Evolutionary conservation across 2,113 vertebrate genomes (phyloP), one percentile per base, ranked within the genome.

Genomic region (Ancistrus triradiatus): DNA sequence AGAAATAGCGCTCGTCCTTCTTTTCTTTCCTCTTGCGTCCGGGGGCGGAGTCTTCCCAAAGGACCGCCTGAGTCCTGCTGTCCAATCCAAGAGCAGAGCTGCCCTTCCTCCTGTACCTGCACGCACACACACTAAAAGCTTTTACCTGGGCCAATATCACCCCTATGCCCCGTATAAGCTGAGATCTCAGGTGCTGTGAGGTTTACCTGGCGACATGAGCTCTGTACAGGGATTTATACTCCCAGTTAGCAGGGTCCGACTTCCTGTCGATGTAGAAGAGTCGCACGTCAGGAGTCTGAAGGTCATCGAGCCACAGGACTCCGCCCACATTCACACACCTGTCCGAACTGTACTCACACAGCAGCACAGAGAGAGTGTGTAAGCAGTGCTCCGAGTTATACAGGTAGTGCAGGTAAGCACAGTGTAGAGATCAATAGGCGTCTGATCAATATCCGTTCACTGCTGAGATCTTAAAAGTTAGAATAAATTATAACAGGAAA

Each of bases 161-260:
- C n/a, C n/a, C n/a, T n/a, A n/a, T n/a, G n/a, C n/a, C n/a, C n/a
- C n/a, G n/a, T n/a, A n/a, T n/a, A n/a, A n/a, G n/a, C n/a, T n/a
- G n/a, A n/a, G n/a, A n/a, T n/a, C n/a, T n/a, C n/a, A 38, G 13
- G 37, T 11, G 14, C 1, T 42, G 13, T n/a, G 4, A 19, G 2
- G n/a, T n/a, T n/a, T 92, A 98, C 96, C 93, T 90, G 35, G 93
- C 87, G 50, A 98, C 87, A 18, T 98, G 89, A 63, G 87, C 94
- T 31, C 91, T 91, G 80, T 99, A 98, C 7, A 98, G 80, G 4
- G 93, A 96, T 72, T 93, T 97, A 60, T 98, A 99, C 19, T 93
- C 87, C 96, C 93, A 98, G 85, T 99, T 98, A 42, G 92, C 87
- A 27, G 81, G 78, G 66, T 99, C 95, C 0, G 92, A 78, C 52